A percentile compares a stretch with the other conserved stretches of the same genome.
These are phyloP conservation scores for Xylota sylvarum DNA, from an alignment of 2,888 invertebrate species.

Conservation along the genomic window DNA sequence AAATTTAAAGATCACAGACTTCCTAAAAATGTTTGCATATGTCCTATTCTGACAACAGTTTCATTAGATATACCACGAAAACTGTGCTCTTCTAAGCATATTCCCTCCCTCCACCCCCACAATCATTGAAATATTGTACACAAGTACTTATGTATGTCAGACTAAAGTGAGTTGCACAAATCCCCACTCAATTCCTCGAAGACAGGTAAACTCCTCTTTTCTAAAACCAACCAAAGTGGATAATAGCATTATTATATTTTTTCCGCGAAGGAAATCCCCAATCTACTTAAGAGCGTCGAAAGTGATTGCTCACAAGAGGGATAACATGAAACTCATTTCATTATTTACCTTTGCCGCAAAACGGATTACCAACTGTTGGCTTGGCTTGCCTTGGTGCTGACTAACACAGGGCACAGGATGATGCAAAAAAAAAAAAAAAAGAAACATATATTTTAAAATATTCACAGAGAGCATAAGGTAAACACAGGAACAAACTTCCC, in stretches of 20 bases:
- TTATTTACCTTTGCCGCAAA: conserved; percentile 77
- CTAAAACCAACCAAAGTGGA: conserved; percentile 57
- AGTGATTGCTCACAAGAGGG: conserved; percentile 77
- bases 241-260: conserved; percentile 72
- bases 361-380: conserved; percentile 77
- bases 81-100: too few relatives aligned
- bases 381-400: conserved; percentile 46
- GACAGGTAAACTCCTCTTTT: conserved; percentile 51
- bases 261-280: conserved; percentile 71
- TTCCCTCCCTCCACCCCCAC: background rate
- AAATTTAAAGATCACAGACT: too few relatives aligned
- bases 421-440: conserved; percentile 32
- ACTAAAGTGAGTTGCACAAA: background rate
- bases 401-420: conserved; percentile 41
- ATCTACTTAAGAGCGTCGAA: conserved; percentile 76
- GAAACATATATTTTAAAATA: conserved; percentile 64
- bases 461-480: conserved; percentile 77
- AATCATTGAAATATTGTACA: background rate
- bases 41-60: too few relatives aligned
- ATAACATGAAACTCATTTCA: conserved; percentile 77
- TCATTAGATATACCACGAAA: too few relatives aligned
- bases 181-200: background rate
- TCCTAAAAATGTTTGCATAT: too few relatives aligned
- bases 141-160: background rate
- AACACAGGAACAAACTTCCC: conserved; percentile 75